These are phyloP conservation scores for Nomada ferruginata DNA, from an alignment of 2,888 invertebrate species.

Conservation along the genomic window DNA sequence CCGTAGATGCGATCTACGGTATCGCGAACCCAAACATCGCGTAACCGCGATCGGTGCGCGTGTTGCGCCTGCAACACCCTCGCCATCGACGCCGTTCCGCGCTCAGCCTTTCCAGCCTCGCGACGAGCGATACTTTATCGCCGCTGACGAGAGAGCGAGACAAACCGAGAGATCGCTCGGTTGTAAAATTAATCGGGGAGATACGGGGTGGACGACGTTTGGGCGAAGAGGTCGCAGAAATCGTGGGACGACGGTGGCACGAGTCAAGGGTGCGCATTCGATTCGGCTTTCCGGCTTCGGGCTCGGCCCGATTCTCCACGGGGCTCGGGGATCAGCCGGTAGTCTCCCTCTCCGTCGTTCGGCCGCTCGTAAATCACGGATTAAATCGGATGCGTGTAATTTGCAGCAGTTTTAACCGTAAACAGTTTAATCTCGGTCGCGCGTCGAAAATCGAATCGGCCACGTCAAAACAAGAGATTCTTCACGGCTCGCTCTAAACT, in stretches of 20 bases:
- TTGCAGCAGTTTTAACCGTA: constrained; percentile 81
- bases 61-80: neutral
- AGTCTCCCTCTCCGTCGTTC: constrained; percentile 36
- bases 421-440: constrained; percentile 82
- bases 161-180: neutral
- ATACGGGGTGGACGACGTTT: constrained; percentile 37
- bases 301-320: constrained; percentile 80
- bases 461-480: constrained; percentile 83
- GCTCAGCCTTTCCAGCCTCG: neutral
- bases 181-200: constrained; percentile 23
- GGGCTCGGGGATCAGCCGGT: constrained; percentile 73
- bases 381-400: constrained; percentile 81
- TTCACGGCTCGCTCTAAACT: constrained; percentile 70
- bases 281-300: constrained; percentile 52
- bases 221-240: constrained; percentile 22
- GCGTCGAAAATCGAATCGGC: constrained; percentile 66
- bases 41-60: neutral
- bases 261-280: constrained; percentile 72
- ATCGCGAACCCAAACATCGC: neutral
- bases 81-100: neutral
- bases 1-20: neutral
- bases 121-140: neutral
- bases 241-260: constrained; percentile 60
- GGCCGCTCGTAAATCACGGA: constrained; percentile 81
- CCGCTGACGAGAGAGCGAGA: neutral